Evolutionary conservation across 2,113 vertebrate genomes (phyloP), one percentile per base, ranked within the genome.

Genomic region (Ceyx margarethae): DNA sequence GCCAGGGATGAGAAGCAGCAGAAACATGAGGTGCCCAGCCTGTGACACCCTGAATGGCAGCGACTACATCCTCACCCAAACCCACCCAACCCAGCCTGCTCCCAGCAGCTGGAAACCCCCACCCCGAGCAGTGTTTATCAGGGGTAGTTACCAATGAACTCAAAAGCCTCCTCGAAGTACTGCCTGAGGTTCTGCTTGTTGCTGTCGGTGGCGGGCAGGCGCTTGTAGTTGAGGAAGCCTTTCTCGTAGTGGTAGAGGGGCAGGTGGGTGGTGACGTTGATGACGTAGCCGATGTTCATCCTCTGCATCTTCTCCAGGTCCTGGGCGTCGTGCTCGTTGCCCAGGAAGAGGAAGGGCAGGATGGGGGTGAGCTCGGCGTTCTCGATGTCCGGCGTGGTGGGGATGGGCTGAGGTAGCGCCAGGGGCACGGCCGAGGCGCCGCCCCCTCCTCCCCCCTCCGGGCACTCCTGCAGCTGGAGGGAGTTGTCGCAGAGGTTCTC

Each of bases 101-200:
- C 37, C 37, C 37, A 37, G 37, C 37, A 37, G 37, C 37, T 9
- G 37, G 10, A 9, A 9, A 37, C 37, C 37, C 37, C 37, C 37
- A 37, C 9, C 37, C 37, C 37, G 37, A 37, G 37, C 37, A 37
- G 37, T 9, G 37, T 37, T 37, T 37, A 37, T 9, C 9, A 9
- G 37, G 37, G 37, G 37, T 73, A 96, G 93, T 94, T 99, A 99
- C 99, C 99, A 17, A 99, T 99, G 95, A 99, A 99, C 96, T 99
- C 99, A 87, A 99, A 99, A 9, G 99, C 99, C 98, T 99, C 99
- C 96, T 99, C 99, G 19, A 99, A 99, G 97, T 99, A 99, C 97
- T 99, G 99, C 64, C 99, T 98, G 97, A 99, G 98, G 98, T 99
- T 99, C 98, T 99, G 99, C 96, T 99, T 99, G 98, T 98, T 99